A percentile compares a stretch with the other conserved stretches of the same genome.
Conservation (phyloP, 2,888 invertebrate genomes). For the Elgonia sp. region DNA sequence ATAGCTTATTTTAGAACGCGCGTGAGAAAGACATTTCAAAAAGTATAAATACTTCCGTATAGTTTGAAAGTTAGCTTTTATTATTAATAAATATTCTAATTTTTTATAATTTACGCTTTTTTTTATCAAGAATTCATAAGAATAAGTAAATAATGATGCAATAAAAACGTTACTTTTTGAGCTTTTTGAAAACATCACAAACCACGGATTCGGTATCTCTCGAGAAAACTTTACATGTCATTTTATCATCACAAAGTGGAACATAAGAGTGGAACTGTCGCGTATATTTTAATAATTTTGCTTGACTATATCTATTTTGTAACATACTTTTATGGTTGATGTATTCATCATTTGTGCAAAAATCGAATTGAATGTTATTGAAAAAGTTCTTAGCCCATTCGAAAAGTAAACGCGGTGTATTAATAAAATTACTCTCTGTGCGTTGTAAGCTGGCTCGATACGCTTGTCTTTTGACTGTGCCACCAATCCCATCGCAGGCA, state of each 20-base stretch:
- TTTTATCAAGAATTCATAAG: too few species aligned
- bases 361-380: conserved; percentile 42
- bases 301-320: background rate
- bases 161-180: too few species aligned
- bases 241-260: background rate
- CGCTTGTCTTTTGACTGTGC: conserved; percentile 50
- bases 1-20: too few species aligned
- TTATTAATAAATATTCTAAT: too few species aligned
- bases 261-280: conserved; percentile 13
- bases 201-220: too few species aligned
- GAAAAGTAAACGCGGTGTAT: conserved; percentile 32
- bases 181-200: too few species aligned
- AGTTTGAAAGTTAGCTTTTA: too few species aligned
- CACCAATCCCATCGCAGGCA: conserved; percentile 52
- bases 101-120: too few species aligned
- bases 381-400: conserved; percentile 47
- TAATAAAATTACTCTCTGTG: conserved; percentile 11
- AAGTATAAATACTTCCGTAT: too few species aligned
- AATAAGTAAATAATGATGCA: too few species aligned
- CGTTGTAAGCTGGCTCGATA: conserved; percentile 58
- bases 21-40: too few species aligned
- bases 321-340: background rate
- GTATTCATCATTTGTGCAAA: conserved; percentile 32
- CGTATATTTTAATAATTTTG: conserved; percentile 22
- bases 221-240: background rate